phyloP scores from a whole-genome alignment of 2,113 vertebrate genomes.

The Callipepla squamata region DNA sequence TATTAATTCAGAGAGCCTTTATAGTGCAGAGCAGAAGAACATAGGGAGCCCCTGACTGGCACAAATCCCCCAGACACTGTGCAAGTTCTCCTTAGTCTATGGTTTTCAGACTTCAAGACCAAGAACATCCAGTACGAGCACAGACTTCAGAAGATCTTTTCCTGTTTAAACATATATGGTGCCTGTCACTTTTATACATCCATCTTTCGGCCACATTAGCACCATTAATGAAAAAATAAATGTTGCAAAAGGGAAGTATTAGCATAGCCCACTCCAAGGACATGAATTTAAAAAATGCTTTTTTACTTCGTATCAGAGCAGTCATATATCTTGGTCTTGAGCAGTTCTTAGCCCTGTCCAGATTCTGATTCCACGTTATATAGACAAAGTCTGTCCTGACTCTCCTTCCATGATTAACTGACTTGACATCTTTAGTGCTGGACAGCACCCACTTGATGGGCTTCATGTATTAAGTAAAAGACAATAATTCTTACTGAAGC shows the following conservation, averaged over 20 bases:
- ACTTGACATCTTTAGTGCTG: background rate
- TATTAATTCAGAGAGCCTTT: background rate
- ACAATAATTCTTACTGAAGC: background rate
- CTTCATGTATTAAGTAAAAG: background rate
- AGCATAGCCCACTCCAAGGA: background rate
- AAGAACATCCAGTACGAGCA: background rate
- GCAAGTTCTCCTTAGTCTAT: background rate
- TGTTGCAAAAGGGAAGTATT: constrained; percentile 64
- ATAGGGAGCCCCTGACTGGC: background rate
- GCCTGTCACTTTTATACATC: constrained; percentile 27
- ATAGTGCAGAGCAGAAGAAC: background rate
- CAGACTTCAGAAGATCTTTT: background rate
- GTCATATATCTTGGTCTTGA: constrained; percentile 31
- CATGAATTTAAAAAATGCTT: constrained; percentile 54
- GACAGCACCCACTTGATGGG: background rate
- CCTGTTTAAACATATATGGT: background rate
- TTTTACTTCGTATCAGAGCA: constrained; percentile 34
- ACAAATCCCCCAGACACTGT: background rate
- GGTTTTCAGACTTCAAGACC: background rate
- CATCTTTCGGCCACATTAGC: constrained; percentile 10
- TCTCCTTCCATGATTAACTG: constrained; percentile 32
- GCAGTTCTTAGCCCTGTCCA: background rate
- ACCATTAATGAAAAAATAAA: constrained; percentile 60
- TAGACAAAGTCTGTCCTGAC: background rate
- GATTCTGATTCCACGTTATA: background rate